Evolutionary conservation across 1,140 invertebrate species (phyloP).

Genomic region (Mycetomoellerius zeteki): DNA sequence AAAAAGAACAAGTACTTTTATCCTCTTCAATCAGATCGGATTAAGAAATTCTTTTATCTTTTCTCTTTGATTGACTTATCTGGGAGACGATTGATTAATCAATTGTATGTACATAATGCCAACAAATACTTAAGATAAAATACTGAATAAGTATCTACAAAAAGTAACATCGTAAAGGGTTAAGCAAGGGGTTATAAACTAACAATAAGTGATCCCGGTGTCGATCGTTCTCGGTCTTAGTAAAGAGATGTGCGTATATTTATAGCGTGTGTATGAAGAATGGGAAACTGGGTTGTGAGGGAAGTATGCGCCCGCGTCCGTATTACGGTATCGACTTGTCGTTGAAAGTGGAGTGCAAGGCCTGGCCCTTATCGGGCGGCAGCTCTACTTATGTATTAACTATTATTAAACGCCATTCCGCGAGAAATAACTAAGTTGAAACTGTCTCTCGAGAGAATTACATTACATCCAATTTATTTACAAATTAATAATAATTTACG

Average conservation of each 20-base stretch:
- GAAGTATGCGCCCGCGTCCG: conserved; percentile 37
- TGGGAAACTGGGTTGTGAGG: conserved; percentile 66
- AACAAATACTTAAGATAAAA: background rate
- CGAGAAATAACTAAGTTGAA: conserved; percentile 24
- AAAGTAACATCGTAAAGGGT: background rate
- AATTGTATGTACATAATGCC: background rate
- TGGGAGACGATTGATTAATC: background rate
- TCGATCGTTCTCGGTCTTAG: conserved; percentile 48
- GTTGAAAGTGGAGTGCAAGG: conserved; percentile 55
- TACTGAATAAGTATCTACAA: background rate
- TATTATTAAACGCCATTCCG: conserved; percentile 51
- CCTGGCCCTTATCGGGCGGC: conserved; percentile 53
- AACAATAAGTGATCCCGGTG: conserved; percentile 20
- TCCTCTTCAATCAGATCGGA: too few relatives aligned
- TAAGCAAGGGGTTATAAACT: conserved; percentile 15
- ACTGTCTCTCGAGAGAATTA: background rate
- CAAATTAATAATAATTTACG: conserved; percentile 27
- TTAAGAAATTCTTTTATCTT: background rate
- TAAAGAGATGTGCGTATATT: conserved; percentile 51
- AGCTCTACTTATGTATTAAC: conserved; percentile 57
- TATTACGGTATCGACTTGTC: conserved; percentile 65
- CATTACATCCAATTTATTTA: conserved; percentile 43
- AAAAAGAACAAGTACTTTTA: conserved; percentile 94
- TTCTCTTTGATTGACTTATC: background rate
- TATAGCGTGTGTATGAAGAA: conserved; percentile 41